Percentiles rank a stretch among this genome's conserved stretches.
These are phyloP conservation scores for Hydrochoerus hydrochaeris DNA, from an alignment of 2,113 vertebrate species.

Conservation along the genomic window DNA sequence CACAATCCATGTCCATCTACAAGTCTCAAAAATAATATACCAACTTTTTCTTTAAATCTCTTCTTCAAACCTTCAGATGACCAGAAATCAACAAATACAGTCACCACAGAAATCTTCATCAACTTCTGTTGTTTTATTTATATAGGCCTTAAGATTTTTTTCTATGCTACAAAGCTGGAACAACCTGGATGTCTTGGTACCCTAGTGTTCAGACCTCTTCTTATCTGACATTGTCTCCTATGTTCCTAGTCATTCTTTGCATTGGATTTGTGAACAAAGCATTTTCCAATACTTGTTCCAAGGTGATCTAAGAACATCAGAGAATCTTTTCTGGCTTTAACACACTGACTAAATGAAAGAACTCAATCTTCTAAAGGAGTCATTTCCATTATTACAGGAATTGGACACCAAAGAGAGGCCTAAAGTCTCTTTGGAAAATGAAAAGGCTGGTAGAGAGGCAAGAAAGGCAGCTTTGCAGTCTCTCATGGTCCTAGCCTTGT, in stretches of 20 bases:
- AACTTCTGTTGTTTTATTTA: background rate
- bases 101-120: background rate
- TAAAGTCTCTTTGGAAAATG: background rate
- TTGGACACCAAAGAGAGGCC: conserved; percentile 80
- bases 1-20: background rate
- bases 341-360: conserved; percentile 97
- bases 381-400: conserved; percentile 89
- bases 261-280: background rate
- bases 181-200: background rate
- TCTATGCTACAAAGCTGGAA: background rate
- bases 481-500: background rate
- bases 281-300: conserved; percentile 87
- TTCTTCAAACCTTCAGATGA: background rate
- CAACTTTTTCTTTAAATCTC: background rate
- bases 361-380: conserved; percentile 92
- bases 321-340: conserved; percentile 94
- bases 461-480: background rate
- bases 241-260: background rate
- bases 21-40: background rate
- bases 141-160: background rate
- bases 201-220: background rate
- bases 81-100: background rate
- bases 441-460: background rate
- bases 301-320: conserved; percentile 92
- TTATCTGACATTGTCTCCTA: background rate